Conservation (phyloP, 2,113 vertebrate species). For the Formicarius rufipectus region DNA sequence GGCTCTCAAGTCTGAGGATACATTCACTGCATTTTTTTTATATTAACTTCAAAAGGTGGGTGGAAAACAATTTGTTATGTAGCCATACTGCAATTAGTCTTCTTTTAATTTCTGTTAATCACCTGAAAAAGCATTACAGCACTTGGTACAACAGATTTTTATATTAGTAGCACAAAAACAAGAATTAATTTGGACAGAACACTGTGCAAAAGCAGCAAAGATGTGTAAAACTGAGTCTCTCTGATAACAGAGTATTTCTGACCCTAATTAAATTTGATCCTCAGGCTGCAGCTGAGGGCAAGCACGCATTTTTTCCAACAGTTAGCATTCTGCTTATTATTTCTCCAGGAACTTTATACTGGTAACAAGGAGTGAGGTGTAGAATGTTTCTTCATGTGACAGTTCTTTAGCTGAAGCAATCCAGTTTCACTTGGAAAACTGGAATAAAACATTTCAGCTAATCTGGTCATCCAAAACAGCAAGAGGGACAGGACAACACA, state of each 20-base stretch:
- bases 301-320: neutral
- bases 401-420: neutral
- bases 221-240: neutral
- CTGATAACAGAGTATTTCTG: neutral
- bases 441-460: neutral
- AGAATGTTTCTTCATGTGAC: neutral
- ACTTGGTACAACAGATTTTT: neutral
- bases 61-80: neutral
- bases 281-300: neutral
- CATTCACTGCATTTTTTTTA: neutral
- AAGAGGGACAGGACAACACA: neutral
- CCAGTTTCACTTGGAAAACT: neutral
- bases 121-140: neutral
- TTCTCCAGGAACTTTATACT: neutral
- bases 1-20: neutral
- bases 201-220: neutral
- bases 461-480: neutral
- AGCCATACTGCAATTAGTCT: neutral
- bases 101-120: neutral
- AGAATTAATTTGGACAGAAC: neutral
- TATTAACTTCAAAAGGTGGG: neutral
- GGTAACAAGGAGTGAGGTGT: neutral
- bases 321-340: rapidly evolving
- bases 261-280: neutral
- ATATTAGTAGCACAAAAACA: neutral